Evolutionary conservation across 2,888 invertebrate genomes (phyloP), one percentile per base, ranked within the genome.

Genomic region (Margaritifera margaritifera): DNA sequence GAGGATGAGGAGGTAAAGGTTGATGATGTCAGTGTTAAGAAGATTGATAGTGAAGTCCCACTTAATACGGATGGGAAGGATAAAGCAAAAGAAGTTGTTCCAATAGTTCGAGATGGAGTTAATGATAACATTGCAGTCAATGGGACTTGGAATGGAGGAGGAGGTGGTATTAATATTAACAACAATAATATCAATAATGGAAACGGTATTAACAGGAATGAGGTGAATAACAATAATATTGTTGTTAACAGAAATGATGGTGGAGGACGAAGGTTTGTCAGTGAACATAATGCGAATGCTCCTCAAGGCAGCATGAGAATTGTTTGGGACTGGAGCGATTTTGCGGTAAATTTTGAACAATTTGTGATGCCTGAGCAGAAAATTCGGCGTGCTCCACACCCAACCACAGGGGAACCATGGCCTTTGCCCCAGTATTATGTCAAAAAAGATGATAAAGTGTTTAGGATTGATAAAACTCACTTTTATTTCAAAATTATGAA

Each of bases 341-440:
- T 87, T 72, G 80, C 84, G 22, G 79, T 85, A 27, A 81, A 81
- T 57, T 85, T 85, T 72, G 82, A 85, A 55, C 81, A 83, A 67
- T 85, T 83, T 72, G 82, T 84, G 8, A 80, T 79, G 58, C 84
- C 84, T 4, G 86, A 85, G 70, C 83, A 84, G 79, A 87, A 89
- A 69, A 86, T 85, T n/a, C 75, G 87, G 3, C 79, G 86, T 5
- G 83, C 86, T 1, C 86, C 86, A 4, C 84, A 85, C 67, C 74
- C 86, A 19, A 81, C 83, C 5, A 82, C 86, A 1, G 94, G 94
- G 1, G 92, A 92, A 87, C 92, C 93, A 0, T 94, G 94, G 94
- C 94, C 94, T 0, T 90, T 92, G 83, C 94, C 94, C 0, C 92
- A 92, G 72, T 78, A 89, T 57, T 90, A 90, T 77, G 82, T 86